These are phyloP conservation scores for Myripristis murdjan DNA, from an alignment of 2,797 vertebrate genomes.

Conservation along the genomic window DNA sequence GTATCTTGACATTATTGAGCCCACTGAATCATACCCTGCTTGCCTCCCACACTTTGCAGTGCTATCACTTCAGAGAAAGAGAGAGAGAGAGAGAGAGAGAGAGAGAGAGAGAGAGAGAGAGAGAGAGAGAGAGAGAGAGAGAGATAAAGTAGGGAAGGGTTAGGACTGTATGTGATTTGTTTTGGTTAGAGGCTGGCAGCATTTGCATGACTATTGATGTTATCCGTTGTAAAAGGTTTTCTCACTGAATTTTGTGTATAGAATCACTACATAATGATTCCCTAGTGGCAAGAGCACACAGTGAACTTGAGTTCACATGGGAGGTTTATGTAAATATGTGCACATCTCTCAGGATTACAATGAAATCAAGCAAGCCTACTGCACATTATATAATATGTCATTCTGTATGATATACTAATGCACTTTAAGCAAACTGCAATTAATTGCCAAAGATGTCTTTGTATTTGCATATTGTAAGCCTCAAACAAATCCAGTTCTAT, in stretches of 20 bases:
- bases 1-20: constrained; percentile 73
- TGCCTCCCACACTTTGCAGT: constrained; percentile 68
- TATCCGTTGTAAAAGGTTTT: constrained; percentile 18
- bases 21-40: constrained; percentile 56
- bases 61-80: constrained; percentile 70
- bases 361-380: constrained; percentile 22
- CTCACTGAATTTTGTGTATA: constrained; percentile 11
- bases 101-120: constrained; percentile 15
- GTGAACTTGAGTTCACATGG: constrained; percentile 15
- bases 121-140: constrained; percentile 31
- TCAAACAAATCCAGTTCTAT: not conserved
- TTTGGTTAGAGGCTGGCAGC: constrained; percentile 37
- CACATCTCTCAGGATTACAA: constrained; percentile 28
- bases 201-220: constrained; percentile 46
- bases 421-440: not conserved
- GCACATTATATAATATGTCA: constrained; percentile 37
- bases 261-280: constrained; percentile 30
- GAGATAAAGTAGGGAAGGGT: constrained; percentile 19
- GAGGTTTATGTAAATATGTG: not conserved
- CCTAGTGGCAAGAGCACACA: constrained; percentile 33
- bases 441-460: constrained; percentile 28
- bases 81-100: not conserved
- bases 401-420: constrained; percentile 23
- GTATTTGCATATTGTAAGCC: constrained; percentile 24
- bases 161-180: constrained; percentile 30